phyloP scores from a whole-genome alignment of 2,888 invertebrate species.

The Anticlea derivata region DNA sequence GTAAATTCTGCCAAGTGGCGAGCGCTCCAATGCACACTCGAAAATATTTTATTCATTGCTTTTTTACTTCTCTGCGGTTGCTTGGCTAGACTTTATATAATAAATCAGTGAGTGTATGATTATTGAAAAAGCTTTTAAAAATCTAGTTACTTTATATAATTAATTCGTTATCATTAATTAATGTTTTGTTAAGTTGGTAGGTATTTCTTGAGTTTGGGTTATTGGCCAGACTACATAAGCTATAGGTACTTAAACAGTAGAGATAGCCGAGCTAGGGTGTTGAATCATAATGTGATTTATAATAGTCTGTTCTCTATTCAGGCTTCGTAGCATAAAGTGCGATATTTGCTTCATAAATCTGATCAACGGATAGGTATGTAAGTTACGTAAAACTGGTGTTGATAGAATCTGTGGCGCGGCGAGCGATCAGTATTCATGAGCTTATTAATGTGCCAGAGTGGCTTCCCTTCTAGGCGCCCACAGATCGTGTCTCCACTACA shows the following conservation, averaged over 20 bases:
- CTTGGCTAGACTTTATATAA: constrained; percentile 1
- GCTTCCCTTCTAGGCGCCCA: constrained; percentile 51
- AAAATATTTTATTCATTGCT: constrained; percentile 51
- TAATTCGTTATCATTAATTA: too few relatives aligned
- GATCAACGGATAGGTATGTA: constrained; percentile 26
- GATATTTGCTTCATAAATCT: constrained; percentile 24
- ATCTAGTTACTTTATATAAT: background rate
- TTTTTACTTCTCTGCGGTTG: constrained; percentile 28
- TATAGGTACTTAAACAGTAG: background rate
- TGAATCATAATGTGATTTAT: constrained; percentile 22
- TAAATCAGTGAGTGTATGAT: background rate
- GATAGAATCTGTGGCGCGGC: constrained; percentile 42
- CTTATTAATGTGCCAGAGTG: constrained; percentile 67
- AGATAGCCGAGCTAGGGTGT: background rate
- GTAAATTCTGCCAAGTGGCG: constrained; percentile 67
- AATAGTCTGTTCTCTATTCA: constrained; percentile 5
- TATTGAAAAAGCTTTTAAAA: constrained; percentile 1
- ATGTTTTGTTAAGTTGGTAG: too few relatives aligned
- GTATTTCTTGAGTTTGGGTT: background rate
- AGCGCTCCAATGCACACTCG: constrained; percentile 52
- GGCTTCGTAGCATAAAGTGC: constrained; percentile 20
- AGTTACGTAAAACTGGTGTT: constrained; percentile 35
- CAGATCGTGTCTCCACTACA: constrained; percentile 60
- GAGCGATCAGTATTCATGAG: constrained; percentile 72
- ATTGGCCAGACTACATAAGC: background rate